Evolutionary conservation across 2,888 invertebrate genomes (phyloP), one percentile per base, ranked within the genome.

Genomic region (Diarsia mendica): DNA sequence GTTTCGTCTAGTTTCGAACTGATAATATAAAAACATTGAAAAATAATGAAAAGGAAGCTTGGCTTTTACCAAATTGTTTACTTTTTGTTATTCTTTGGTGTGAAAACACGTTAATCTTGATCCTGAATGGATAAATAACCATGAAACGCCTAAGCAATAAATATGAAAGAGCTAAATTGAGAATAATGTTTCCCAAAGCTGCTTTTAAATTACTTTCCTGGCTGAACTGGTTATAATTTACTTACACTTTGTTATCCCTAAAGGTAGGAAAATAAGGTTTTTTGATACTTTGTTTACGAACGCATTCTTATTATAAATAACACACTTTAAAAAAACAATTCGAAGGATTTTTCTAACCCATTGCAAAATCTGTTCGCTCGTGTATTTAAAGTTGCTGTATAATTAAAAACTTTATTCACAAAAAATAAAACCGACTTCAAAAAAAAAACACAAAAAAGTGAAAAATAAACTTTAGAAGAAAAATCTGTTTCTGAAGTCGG

Each of bases 81-180:
- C 23, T 49, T 46, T 33, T n/a, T 33, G 46, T n/a, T 63, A 53
- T 48, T 6, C 8, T 63, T 33, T 39, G 48, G 6, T 65, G 48
- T 49, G 55, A 61, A 80, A 72, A 58, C n/a, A 23, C 63, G 49
- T 75, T 78, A 80, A 85, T 65, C 72, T 69, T 67, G 66, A 72
- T 83, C 60, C 53, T 28, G 73, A 53, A 39, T 20, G 69, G 65
- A 84, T 79, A 80, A 79, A 82, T 80, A 78, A 73, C 67, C 53
- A 49, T 70, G 58, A 73, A 72, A 28, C 39, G 44, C 23, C 64
- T 58, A 48, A 73, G n/a, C 71, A 77, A 77, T 67, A 74, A 84
- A 77, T 73, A 83, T 79, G 76, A 82, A 82, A 83, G 79, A 73
- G 80, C 80, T 80, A 84, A 86, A 87, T 85, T 84, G 80, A 85